These are phyloP conservation scores for Halcyon senegalensis DNA, from an alignment of 2,113 vertebrate species.

Conservation along the genomic window DNA sequence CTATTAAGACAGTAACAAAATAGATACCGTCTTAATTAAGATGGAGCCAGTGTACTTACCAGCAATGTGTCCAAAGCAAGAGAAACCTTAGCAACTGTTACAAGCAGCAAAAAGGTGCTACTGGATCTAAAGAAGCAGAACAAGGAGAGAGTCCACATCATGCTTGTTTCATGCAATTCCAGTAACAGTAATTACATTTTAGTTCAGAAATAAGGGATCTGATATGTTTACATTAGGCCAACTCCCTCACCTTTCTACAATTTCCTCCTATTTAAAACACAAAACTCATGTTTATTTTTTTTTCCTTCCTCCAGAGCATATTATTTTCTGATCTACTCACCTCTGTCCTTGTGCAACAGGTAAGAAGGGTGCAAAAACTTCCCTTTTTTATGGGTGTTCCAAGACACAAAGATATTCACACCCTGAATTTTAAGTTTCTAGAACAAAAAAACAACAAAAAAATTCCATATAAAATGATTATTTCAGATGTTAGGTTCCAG, in stretches of 20 bases:
- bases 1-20: neutral
- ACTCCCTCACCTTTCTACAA: neutral
- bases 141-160: neutral
- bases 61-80: neutral
- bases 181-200: neutral
- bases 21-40: neutral
- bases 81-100: neutral
- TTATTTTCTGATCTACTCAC: neutral
- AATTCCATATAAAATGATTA: neutral
- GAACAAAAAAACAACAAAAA: neutral
- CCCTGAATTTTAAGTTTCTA: neutral
- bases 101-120: neutral
- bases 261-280: neutral
- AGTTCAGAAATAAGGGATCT: neutral
- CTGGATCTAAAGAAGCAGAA: conserved; percentile 44
- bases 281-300: neutral
- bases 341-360: neutral
- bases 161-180: neutral
- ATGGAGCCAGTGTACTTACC: conserved; percentile 6
- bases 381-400: neutral
- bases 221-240: neutral
- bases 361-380: neutral
- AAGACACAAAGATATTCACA: neutral
- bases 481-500: neutral
- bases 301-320: neutral